Evolutionary conservation across 2,797 vertebrate genomes (phyloP).

Genomic region (Myotis vivesi): DNA sequence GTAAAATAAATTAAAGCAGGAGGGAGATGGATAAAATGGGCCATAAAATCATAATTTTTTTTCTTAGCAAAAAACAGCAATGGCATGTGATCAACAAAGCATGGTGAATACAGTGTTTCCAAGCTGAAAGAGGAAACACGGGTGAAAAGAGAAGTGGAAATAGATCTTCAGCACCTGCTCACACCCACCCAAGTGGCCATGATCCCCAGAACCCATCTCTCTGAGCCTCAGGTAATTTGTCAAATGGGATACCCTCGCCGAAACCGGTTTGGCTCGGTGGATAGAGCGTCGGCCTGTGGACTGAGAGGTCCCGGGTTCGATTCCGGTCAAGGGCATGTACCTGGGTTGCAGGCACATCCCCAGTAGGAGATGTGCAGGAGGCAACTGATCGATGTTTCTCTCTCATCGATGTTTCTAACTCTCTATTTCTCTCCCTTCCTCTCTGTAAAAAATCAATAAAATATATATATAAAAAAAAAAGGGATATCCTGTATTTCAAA

Average conservation of each 20-base stretch:
- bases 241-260: not conserved
- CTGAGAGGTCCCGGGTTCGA: no score
- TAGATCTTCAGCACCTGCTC: not conserved
- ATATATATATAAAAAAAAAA: no score
- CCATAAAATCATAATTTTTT: not conserved
- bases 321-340: no score
- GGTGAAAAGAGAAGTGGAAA: not conserved
- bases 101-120: not conserved
- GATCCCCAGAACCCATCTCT: not conserved
- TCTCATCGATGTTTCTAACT: no score
- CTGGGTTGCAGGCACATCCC: no score
- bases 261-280: no score
- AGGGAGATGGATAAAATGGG: not conserved
- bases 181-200: not conserved
- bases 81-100: not conserved
- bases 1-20: slow-evolving; percentile 14
- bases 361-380: no score
- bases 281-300: no score
- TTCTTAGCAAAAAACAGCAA: not conserved
- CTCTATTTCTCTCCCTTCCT: no score
- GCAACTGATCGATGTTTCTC: no score
- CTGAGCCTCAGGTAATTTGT: not conserved
- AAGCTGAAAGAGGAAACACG: not conserved
- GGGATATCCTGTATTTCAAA: not conserved
- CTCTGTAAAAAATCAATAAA: no score